phyloP scores from a whole-genome alignment of 2,797 vertebrate species.

The Lates japonicus region DNA sequence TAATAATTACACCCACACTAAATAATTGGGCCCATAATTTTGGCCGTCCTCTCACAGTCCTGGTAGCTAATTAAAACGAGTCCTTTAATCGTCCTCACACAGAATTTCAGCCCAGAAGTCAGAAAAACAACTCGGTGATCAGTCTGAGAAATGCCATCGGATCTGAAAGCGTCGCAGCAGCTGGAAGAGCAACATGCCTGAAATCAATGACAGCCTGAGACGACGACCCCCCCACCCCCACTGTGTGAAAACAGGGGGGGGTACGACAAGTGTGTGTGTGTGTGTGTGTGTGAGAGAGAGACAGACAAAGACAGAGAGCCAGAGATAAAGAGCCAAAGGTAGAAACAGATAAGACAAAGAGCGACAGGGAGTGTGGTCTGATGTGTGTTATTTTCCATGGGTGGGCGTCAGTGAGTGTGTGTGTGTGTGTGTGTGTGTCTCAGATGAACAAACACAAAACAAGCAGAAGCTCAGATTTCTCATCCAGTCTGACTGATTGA shows the following conservation, averaged over 20 bases:
- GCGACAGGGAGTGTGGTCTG: constrained; percentile 11
- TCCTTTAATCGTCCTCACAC: constrained; percentile 46
- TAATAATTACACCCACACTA: constrained; percentile 34
- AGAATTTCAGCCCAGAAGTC: constrained; percentile 25
- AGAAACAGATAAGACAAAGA: constrained; percentile 41
- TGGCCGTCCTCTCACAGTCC: background rate
- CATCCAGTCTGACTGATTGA: background rate
- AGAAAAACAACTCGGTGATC: constrained; percentile 2
- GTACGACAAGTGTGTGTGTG: background rate
- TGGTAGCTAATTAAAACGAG: constrained; percentile 53
- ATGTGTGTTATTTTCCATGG: constrained; percentile 18
- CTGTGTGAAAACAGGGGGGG: constrained; percentile 24
- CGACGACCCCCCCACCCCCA: background rate
- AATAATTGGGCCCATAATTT: constrained; percentile 47
- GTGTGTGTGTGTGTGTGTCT: background rate
- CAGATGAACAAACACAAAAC: background rate
- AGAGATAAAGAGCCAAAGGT: constrained; percentile 56
- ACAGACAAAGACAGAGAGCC: constrained; percentile 33
- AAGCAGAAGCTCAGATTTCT: constrained; percentile 17
- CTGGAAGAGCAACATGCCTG: constrained; percentile 39
- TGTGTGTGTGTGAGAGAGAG: background rate
- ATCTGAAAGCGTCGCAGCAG: constrained; percentile 24
- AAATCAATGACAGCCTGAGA: constrained; percentile 54
- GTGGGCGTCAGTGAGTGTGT: constrained; percentile 19
- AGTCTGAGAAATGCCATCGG: background rate